phyloP scores from a whole-genome alignment of 2,797 vertebrate genomes.

The Microctenopoma lineatum region DNA sequence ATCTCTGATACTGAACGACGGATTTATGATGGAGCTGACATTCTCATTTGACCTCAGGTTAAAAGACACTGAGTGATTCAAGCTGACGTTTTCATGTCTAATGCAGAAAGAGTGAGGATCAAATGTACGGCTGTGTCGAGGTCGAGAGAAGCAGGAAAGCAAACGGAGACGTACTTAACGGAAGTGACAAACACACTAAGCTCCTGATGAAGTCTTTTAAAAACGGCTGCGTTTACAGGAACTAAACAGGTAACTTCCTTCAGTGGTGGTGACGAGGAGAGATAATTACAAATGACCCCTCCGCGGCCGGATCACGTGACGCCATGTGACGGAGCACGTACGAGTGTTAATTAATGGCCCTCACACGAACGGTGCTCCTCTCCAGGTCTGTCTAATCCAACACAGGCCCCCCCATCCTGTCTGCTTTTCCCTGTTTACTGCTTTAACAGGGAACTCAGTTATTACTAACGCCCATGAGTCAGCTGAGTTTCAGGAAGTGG shows the following conservation, averaged over 20 bases:
- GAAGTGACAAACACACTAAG: neutral
- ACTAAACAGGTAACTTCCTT: conserved; percentile 3
- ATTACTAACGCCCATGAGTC: conserved; percentile 25
- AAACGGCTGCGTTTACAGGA: neutral
- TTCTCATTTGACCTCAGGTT: conserved; percentile 18
- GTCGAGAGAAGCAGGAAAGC: neutral
- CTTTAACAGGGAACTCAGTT: conserved; percentile 25
- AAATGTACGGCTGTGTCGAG: neutral
- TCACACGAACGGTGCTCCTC: conserved; percentile 37
- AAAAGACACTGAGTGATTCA: conserved; percentile 21
- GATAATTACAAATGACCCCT: conserved; percentile 38
- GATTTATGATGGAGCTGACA: conserved; percentile 20
- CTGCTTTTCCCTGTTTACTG: conserved; percentile 30
- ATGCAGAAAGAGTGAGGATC: neutral
- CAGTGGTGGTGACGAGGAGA: conserved; percentile 8
- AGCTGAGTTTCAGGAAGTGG: no score
- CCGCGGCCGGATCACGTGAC: conserved; percentile 24
- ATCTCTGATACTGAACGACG: neutral
- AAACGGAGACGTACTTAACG: neutral
- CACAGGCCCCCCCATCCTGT: conserved; percentile 8
- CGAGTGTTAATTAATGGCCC: conserved; percentile 67
- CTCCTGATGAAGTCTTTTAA: neutral
- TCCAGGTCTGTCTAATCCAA: conserved; percentile 57
- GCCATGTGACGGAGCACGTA: conserved; percentile 31
- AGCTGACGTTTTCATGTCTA: conserved; percentile 5